phyloP scores from a whole-genome alignment of 1,140 invertebrate species.

The Coenobita brevimanus region DNA sequence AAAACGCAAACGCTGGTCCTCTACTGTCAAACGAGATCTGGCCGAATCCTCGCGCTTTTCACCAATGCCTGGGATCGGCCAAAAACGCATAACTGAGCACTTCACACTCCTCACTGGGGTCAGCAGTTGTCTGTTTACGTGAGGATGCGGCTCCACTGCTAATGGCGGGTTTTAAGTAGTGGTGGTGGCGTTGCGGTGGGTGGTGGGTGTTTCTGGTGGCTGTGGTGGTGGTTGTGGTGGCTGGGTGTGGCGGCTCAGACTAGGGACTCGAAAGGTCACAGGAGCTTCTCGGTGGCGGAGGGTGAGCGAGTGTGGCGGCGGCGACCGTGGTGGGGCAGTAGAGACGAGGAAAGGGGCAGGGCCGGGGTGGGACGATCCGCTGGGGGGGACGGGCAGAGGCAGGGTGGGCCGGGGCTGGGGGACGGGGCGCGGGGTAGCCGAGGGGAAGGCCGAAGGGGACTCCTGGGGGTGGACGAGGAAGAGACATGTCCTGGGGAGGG shows the following conservation, averaged over 20 bases:
- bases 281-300: slow-evolving; percentile 51
- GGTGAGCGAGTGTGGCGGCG: slow-evolving; percentile 45
- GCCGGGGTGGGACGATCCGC: slow-evolving; percentile 19
- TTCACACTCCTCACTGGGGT: too few relatives aligned
- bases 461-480: slow-evolving; percentile 18
- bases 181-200: too few relatives aligned
- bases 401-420: slow-evolving; percentile 19
- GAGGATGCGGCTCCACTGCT: too few relatives aligned
- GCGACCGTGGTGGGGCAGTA: slow-evolving; percentile 43
- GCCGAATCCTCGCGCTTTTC: too few relatives aligned
- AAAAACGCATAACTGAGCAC: too few relatives aligned
- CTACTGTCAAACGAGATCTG: too few relatives aligned
- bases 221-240: background rate
- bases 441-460: slow-evolving; percentile 33
- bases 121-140: too few relatives aligned
- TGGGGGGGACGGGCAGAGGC: background rate
- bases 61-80: too few relatives aligned
- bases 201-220: too few relatives aligned
- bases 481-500: background rate
- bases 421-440: slow-evolving; percentile 35
- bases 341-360: slow-evolving; percentile 40
- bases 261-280: slow-evolving; percentile 61
- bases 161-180: background rate
- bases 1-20: too few relatives aligned
- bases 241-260: slow-evolving; percentile 13